Evolutionary conservation across 2,113 vertebrate species (phyloP).

Genomic region (Eolophus roseicapilla): DNA sequence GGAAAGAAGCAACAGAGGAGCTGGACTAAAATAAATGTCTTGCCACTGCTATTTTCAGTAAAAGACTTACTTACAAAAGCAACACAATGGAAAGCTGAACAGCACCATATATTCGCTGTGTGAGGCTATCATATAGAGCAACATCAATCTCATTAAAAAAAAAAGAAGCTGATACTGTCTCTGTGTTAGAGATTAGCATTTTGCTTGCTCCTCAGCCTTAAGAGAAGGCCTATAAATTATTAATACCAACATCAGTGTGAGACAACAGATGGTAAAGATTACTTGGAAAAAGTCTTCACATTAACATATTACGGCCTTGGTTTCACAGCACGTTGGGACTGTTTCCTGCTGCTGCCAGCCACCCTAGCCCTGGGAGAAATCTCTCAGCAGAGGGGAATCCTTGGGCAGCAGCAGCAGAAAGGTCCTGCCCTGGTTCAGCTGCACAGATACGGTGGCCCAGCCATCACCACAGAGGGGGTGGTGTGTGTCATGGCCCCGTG

Average conservation of each 20-base stretch:
- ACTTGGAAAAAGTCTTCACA: slow-evolving; percentile 62
- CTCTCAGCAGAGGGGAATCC: background rate
- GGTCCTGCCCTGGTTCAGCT: background rate
- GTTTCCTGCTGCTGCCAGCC: slow-evolving; percentile 35
- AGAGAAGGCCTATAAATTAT: slow-evolving; percentile 67
- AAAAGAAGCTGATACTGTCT: background rate
- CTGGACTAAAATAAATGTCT: slow-evolving; percentile 20
- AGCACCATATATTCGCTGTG: background rate
- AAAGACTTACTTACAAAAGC: slow-evolving; percentile 11
- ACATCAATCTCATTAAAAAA: slow-evolving; percentile 21
- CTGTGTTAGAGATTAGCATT: slow-evolving; percentile 47
- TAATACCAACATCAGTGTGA: slow-evolving; percentile 61
- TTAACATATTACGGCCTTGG: slow-evolving; percentile 34
- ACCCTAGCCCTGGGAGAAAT: background rate
- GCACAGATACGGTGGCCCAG: background rate
- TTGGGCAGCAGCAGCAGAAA: slow-evolving; percentile 14
- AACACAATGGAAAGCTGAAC: background rate
- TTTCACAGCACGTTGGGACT: slow-evolving; percentile 29
- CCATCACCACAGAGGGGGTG: background rate
- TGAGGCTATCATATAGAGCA: background rate
- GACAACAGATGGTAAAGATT: slow-evolving; percentile 72
- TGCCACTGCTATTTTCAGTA: background rate
- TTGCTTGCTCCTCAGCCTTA: slow-evolving; percentile 49
- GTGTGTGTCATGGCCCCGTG: background rate
- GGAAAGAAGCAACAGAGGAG: slow-evolving; percentile 25